phyloP scores from a whole-genome alignment of 2,113 vertebrate genomes.

The Pyxicephalus adspersus region DNA sequence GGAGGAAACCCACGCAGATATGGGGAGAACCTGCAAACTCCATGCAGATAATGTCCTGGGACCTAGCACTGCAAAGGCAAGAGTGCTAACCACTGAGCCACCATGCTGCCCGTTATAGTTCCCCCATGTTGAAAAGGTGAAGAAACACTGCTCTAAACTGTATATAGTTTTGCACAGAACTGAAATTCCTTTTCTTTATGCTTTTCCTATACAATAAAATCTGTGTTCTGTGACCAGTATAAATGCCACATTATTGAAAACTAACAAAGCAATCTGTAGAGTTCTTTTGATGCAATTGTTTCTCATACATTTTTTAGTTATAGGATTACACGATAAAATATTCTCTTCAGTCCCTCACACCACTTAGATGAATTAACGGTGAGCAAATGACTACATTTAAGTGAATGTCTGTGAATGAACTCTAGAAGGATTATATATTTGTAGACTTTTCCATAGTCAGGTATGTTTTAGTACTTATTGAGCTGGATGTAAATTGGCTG shows the following conservation, averaged over 20 bases:
- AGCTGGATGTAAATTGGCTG: conserved; percentile 61
- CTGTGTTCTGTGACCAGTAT: no score
- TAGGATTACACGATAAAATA: neutral
- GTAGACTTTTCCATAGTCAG: conserved; percentile 50
- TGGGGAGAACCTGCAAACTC: no score
- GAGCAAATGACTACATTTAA: neutral
- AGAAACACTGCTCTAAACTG: neutral
- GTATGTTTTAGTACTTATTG: conserved; percentile 52
- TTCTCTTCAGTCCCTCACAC: neutral
- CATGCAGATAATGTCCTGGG: no score
- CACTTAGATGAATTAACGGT: conserved; percentile 3
- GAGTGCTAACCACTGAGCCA: no score
- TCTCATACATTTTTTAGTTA: neutral
- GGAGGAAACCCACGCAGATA: no score
- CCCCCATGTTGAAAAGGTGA: no score
- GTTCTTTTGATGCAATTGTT: neutral
- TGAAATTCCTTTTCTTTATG: no score
- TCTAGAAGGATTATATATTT: conserved; percentile 46
- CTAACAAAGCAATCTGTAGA: neutral
- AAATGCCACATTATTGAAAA: neutral
- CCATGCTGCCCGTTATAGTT: no score
- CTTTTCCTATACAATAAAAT: no score
- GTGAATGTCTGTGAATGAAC: conserved; percentile 57
- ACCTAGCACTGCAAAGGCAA: no score
- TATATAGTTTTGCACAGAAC: no score